Conservation (phyloP, 2,113 vertebrate species). For the Synodontis membranacea region DNA sequence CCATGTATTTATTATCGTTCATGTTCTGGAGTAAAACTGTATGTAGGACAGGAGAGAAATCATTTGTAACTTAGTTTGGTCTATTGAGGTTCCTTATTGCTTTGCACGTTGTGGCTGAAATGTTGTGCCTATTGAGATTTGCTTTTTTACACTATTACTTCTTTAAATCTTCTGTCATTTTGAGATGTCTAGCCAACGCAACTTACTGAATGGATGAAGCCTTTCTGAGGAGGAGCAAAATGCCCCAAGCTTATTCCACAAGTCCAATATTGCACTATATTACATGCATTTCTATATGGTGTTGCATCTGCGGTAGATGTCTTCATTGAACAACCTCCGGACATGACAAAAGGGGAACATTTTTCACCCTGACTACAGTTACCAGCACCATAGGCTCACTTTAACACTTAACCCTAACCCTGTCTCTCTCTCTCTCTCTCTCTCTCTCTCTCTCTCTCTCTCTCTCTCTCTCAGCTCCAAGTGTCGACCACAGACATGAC, state of each 20-base stretch:
- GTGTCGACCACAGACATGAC: slow-evolving; percentile 83
- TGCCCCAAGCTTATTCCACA: neutral
- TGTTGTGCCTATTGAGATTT: neutral
- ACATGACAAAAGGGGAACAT: neutral
- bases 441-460: slow-evolving; percentile 39
- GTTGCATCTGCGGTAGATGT: neutral
- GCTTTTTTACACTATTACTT: neutral
- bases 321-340: neutral
- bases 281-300: neutral
- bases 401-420: neutral
- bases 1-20: slow-evolving; percentile 20
- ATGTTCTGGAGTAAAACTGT: neutral
- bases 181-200: neutral
- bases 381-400: neutral
- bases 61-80: neutral
- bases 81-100: neutral
- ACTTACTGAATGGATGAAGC: neutral
- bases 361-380: neutral
- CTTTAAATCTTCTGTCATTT: neutral
- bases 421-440: neutral
- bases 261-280: neutral
- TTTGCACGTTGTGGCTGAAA: neutral
- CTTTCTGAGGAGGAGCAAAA: neutral
- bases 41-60: neutral
- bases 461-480: slow-evolving; percentile 75